Base-by-base conservation (phyloP, 2,113 vertebrate species). In the Apeltes quadracus region DNA sequence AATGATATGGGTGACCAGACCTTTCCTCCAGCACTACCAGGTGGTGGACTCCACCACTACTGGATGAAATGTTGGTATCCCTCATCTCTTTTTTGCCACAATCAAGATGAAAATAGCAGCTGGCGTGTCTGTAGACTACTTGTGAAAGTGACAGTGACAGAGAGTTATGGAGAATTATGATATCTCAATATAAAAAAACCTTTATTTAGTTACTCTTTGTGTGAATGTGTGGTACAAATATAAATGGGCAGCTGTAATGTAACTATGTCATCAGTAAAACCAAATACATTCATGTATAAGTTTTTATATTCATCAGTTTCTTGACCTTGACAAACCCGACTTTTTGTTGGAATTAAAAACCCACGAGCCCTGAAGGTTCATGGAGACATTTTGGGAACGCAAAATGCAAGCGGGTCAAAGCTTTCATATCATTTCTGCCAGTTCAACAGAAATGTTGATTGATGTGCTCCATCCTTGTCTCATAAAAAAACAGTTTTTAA, bases 401-500 rank as follows among this genome's bases (percentile, higher is more conserved):
- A 22, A 68, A 78, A 82, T 70, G 22, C 46, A 79, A 62, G 61
- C 72, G 59, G 16, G 50, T 16, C 66, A 56, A 36, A 1, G 23
- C 43, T 68, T 56, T 34, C 46, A 83, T 85, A 87, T 81, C 50
- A 78, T n/a, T 73, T 71, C 53, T 79, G 76, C 57, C 78, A 83
- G 67, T 72, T 83, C 70, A 82, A 51, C 79, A 72, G 27, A 71
- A 76, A 68, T 58, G 55, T 66, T 87, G 89, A 88, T 81, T 78
- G 76, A 89, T 79, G 83, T 39, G 32, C 41, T 82, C 61, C 16
- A 43, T 77, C 66, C 63, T 61, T 79, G 84, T 78, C 84, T 74
- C 43, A 67, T 75, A 70, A 82, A 72, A 63, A 61, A 71, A 73
- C 68, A 69, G 70, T 82, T 75, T 84, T 13, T 66, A 68, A 76